Base-by-base conservation (phyloP, 2,113 vertebrate genomes). In the Ceyx margarethae region DNA sequence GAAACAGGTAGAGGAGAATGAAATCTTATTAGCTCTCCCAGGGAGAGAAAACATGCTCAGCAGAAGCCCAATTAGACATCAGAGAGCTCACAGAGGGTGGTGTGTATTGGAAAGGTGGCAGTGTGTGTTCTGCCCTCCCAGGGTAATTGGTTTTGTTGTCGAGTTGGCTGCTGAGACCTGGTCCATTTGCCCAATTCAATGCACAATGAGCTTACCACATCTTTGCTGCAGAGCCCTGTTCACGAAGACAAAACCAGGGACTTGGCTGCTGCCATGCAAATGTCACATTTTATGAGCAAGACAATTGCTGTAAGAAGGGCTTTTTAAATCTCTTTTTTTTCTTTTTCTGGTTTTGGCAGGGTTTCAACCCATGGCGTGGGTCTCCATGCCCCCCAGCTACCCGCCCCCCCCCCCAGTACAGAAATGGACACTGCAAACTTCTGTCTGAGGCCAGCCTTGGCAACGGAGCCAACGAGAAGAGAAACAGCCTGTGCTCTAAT, bases 401-500 rank as follows among this genome's bases (percentile, higher is more conserved):
- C 37, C 37, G 25, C 67, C 66, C 11, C 78, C 42, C 2, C 37
- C 37, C 50, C 45, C 28, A 66, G 66, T 58, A 87, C 67, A 93
- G 60, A 95, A 94, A 96, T 0, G 91, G 94, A 94, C 87, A 73
- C 58, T 84, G 61, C 45, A 92, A 84, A 79, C 85, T 90, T 93
- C 74, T 94, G 78, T 71, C 78, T 80, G 87, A 93, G 56, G 71
- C 94, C 75, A 82, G 78, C 89, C 74, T 91, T 94, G 94, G 91
- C 89, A 95, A 82, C 0, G 1, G 60, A 94, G 75, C 92, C 94
- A 93, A 87, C 0, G 0, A 93, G 94, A 95, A 95, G 51, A 95
- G 81, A 96, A 96, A 96, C 96, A 95, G 96, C 40, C 87, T 96
- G 92, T 95, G 91, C 96, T 95, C 92, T 96, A 96, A 89, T 91